Conservation (phyloP, 1,140 invertebrate species). For the Atopsyche davidsoni region DNA sequence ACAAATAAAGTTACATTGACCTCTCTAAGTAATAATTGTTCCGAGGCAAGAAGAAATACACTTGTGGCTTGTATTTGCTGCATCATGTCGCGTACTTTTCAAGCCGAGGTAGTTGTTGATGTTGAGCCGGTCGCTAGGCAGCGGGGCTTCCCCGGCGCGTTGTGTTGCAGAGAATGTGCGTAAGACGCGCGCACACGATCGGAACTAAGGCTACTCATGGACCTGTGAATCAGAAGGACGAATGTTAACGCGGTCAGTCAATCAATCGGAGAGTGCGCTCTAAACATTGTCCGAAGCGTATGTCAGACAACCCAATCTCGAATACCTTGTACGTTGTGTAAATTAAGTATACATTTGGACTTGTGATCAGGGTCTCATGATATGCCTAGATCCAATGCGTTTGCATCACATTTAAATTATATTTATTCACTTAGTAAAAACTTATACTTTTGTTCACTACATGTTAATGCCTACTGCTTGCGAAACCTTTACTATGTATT, state of each 20-base stretch:
- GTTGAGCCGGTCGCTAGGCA: too few relatives aligned
- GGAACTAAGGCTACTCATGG: constrained; percentile 31
- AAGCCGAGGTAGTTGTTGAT: too few relatives aligned
- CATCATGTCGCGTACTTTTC: too few relatives aligned
- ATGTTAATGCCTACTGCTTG: neutral
- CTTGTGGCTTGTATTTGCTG: too few relatives aligned
- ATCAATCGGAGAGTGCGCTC: constrained; percentile 3
- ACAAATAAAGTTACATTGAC: too few relatives aligned
- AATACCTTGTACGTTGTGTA: neutral
- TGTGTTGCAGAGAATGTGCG: too few relatives aligned
- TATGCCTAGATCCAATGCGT: constrained; percentile 30
- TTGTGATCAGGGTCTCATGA: constrained; percentile 31
- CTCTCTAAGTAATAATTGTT: too few relatives aligned
- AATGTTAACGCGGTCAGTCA: constrained; percentile 12
- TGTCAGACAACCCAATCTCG: neutral
- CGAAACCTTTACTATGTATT: neutral
- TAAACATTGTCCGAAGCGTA: constrained; percentile 8
- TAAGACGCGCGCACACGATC: constrained; percentile 17
- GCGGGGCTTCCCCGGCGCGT: too few relatives aligned
- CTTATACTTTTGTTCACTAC: neutral
- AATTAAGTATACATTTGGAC: neutral
- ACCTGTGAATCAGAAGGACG: constrained; percentile 29
- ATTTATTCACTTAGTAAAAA: too few relatives aligned
- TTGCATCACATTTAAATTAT: constrained; percentile 10
- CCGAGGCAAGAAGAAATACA: too few relatives aligned